Conservation (phyloP, 2,888 invertebrate species). For the Teinopalpus imperialis region DNA sequence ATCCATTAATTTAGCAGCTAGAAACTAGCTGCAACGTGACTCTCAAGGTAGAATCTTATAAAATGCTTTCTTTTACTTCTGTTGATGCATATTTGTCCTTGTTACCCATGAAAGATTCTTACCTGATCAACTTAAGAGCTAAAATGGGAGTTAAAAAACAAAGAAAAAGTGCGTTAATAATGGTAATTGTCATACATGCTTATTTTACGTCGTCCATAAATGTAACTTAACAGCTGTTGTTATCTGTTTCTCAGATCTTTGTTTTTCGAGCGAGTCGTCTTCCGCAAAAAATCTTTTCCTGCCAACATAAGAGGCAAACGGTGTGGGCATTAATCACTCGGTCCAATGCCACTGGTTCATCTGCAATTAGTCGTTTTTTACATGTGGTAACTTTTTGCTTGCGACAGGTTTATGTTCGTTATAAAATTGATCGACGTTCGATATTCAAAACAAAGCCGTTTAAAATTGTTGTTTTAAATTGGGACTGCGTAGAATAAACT, state of each 20-base stretch:
- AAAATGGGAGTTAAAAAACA: not conserved
- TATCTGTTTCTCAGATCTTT: constrained; percentile 16
- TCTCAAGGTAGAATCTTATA: too few relatives aligned
- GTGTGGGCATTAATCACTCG: constrained; percentile 17
- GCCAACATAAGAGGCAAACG: constrained; percentile 12
- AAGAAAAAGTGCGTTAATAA: constrained; percentile 13
- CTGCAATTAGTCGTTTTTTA: constrained; percentile 22
- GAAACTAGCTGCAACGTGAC: too few relatives aligned
- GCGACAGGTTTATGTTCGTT: constrained; percentile 22
- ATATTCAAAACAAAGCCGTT: constrained; percentile 19
- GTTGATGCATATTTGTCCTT: too few relatives aligned
- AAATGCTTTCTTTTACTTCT: too few relatives aligned
- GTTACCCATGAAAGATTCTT: too few relatives aligned
- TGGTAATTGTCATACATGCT: constrained; percentile 15
- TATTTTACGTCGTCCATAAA: constrained; percentile 16
- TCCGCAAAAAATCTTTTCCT: constrained; percentile 18
- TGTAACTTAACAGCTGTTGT: constrained; percentile 3
- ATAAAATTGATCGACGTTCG: constrained; percentile 19
- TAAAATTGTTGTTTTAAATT: constrained; percentile 16
- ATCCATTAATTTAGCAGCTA: too few relatives aligned
- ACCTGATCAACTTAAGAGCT: too few relatives aligned
- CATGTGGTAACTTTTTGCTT: constrained; percentile 12
- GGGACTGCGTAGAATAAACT: constrained; percentile 3
- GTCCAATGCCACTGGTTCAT: constrained; percentile 26
- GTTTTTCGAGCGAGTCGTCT: constrained; percentile 13